phyloP scores from a whole-genome alignment of 2,797 vertebrate genomes.

The Otus scops region DNA sequence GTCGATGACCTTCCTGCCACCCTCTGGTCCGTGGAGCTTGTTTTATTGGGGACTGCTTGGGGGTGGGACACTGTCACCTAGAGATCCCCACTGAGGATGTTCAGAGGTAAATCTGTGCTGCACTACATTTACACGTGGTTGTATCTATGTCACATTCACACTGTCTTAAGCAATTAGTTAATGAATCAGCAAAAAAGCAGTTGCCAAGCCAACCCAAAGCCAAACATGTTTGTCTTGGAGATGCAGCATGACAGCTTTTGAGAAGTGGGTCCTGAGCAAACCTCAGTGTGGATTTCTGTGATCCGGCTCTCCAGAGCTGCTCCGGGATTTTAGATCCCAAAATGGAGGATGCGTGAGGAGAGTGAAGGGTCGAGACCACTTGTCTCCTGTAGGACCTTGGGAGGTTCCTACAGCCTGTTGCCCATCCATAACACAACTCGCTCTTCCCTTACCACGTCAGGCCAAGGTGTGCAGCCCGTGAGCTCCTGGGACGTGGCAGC shows the following conservation, averaged over 20 bases:
- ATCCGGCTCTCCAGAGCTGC: not conserved
- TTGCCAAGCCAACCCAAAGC: constrained; percentile 43
- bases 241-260: constrained; percentile 23
- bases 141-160: not conserved
- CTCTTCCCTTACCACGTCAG: not conserved
- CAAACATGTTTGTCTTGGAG: not conserved
- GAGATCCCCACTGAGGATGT: not conserved
- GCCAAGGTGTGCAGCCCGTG: not conserved
- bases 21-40: not conserved
- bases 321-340: not conserved
- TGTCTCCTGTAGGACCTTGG: not conserved
- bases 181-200: constrained; percentile 31
- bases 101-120: not conserved
- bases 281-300: not conserved
- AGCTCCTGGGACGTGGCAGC: not conserved
- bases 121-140: rapidly evolving
- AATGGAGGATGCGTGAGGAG: rapidly evolving
- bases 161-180: constrained; percentile 8
- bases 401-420: not conserved
- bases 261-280: not conserved
- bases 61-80: not conserved
- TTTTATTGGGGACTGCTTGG: not conserved
- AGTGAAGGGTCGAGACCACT: not conserved
- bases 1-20: not conserved
- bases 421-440: not conserved